phyloP scores from a whole-genome alignment of 2,113 vertebrate genomes.

The Muntiacus reevesi region DNA sequence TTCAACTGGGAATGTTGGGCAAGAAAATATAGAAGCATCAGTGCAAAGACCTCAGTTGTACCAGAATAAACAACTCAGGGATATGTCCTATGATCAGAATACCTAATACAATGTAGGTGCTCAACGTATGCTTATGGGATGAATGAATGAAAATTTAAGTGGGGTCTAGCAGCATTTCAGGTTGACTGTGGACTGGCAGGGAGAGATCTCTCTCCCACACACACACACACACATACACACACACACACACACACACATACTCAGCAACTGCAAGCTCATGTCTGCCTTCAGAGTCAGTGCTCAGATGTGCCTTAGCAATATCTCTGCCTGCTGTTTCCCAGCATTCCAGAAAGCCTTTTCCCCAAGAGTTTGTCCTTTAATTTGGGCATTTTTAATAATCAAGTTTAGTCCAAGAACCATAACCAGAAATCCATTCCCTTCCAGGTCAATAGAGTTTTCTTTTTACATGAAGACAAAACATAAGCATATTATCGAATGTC shows the following conservation, averaged over 20 bases:
- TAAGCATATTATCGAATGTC: neutral
- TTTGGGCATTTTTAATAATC: neutral
- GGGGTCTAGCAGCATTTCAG: neutral
- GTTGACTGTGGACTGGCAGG: neutral
- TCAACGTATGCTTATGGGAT: neutral
- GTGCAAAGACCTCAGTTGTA: neutral
- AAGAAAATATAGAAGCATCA: neutral
- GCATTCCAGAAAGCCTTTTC: neutral
- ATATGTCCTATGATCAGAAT: neutral
- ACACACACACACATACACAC: neutral
- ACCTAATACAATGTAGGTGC: neutral
- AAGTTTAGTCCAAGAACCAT: neutral
- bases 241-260: neutral
- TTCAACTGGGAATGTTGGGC: neutral
- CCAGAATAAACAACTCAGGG: neutral
- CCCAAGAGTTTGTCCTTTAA: neutral
- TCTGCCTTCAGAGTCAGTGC: neutral
- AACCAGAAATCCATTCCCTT: neutral
- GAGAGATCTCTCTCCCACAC: neutral
- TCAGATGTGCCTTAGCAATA: neutral
- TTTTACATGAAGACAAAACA: neutral
- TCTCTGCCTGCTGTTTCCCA: neutral
- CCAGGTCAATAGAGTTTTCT: neutral
- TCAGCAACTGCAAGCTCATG: neutral
- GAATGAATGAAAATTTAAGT: neutral